Percentiles rank a stretch among this genome's conserved stretches.
These are phyloP conservation scores for Bufo bufo DNA, from an alignment of 2,113 vertebrate species.

Conservation along the genomic window DNA sequence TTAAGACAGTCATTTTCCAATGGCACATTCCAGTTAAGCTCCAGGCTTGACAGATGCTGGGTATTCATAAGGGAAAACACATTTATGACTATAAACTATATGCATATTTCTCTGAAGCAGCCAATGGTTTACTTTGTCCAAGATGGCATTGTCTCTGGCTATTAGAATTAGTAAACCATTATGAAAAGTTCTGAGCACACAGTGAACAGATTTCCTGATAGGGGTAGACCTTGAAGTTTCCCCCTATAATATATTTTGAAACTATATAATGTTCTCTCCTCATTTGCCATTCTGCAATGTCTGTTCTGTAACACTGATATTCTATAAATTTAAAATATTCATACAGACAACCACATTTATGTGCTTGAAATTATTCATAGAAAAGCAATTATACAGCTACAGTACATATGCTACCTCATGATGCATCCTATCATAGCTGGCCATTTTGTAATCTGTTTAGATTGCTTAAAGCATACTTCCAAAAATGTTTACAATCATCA, in stretches of 20 bases:
- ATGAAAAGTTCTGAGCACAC: neutral
- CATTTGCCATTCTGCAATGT: neutral
- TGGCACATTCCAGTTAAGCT: too few species aligned
- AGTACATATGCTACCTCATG: slow-evolving; percentile 44
- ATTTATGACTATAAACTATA: too few species aligned
- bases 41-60: too few species aligned
- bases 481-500: neutral
- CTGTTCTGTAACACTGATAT: slow-evolving; percentile 21
- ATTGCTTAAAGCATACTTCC: slow-evolving; percentile 12
- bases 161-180: neutral
- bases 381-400: slow-evolving; percentile 44
- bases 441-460: slow-evolving; percentile 35
- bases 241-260: neutral
- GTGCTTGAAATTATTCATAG: slow-evolving; percentile 50
- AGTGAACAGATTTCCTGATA: neutral
- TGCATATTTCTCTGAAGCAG: neutral
- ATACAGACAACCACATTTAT: slow-evolving; percentile 36
- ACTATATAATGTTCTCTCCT: slow-evolving; percentile 11
- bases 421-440: slow-evolving; percentile 11
- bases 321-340: slow-evolving; percentile 37
- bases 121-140: neutral
- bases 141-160: neutral
- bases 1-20: too few species aligned
- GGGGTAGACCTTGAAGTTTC: neutral
- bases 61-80: too few species aligned